Conservation (phyloP, 2,888 invertebrate species). For the Pristionchus japonicus region DNA sequence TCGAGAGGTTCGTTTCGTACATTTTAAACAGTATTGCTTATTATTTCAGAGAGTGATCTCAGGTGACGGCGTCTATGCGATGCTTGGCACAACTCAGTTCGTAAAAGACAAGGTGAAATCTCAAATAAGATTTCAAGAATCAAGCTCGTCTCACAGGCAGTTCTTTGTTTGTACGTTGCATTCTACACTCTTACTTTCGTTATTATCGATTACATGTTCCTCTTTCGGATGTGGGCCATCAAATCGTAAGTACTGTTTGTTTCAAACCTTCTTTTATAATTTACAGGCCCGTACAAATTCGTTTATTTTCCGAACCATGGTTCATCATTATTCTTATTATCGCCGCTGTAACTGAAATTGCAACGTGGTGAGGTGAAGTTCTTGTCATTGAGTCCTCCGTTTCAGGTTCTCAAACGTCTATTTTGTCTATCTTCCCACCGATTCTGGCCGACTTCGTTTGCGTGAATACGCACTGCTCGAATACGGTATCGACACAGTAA, state of each 20-base stretch:
- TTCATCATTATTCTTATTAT: not conserved
- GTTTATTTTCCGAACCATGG: not conserved
- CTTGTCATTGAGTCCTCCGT: no score
- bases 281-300: not conserved
- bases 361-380: not conserved
- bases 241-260: not conserved
- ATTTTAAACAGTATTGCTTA: not conserved
- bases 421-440: not conserved
- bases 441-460: not conserved
- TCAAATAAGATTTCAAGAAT: no score
- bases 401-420: not conserved
- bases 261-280: not conserved
- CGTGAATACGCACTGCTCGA: not conserved
- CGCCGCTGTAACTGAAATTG: not conserved
- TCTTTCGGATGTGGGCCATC: not conserved
- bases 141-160: not conserved
- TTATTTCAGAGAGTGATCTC: not conserved
- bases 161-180: not conserved
- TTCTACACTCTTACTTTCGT: not conserved
- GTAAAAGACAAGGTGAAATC: not conserved
- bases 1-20: not conserved
- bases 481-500: not conserved
- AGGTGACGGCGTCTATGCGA: not conserved
- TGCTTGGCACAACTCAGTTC: not conserved
- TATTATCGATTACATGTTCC: not conserved